Base-by-base conservation (phyloP, 2,113 vertebrate species). In the Bos javanicus region DNA sequence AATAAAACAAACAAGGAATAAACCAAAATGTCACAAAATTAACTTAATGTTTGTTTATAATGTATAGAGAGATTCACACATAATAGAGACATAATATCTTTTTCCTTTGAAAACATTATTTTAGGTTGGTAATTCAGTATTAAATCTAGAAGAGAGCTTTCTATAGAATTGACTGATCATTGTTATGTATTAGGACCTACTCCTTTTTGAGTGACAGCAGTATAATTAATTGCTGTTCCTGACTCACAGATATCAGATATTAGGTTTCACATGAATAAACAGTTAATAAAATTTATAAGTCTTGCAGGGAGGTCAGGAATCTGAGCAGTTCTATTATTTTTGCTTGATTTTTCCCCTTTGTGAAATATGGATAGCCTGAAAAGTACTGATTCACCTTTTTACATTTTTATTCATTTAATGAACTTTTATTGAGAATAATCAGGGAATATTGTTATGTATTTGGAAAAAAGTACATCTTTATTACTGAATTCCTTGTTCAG, bases 221-320 rank as follows among this genome's bases (percentile, higher is more conserved):
- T 86, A 39, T 97, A 97, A 97, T 97, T 97, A 97, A 97, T 94
- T 96, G 74, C 74, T 93, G 43, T 83, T 94, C 86, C 28, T 95
- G 90, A 95, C 28, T 94, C 87, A 86, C 17, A 96, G 60, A 25
- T 96, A 62, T 80, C 50, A 91, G 90, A 93, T 87, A 96, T 46
- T 59, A 57, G 30, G 52, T 92, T 98, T 96, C 94, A 93, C 26
- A 89, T 93, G 82, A 98, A 87, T 95, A 92, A 95, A 97, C 86
- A 96, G 87, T 97, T 98, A 97, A 98, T 98, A 97, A 96, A 98
- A 93, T 93, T 87, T 30, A 1, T 93, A 96, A 89, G 46, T 96
- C 50, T 97, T 92, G 39, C 33, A 91, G n/a, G 80, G n/a, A 96
- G 50, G 78, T 93, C 74, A 80, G 64, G 33, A 90, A 94, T 92